Percentiles rank a stretch among this genome's conserved stretches.
These are phyloP conservation scores for Opisthocomus hoazin DNA, from an alignment of 2,113 vertebrate species.

Conservation along the genomic window DNA sequence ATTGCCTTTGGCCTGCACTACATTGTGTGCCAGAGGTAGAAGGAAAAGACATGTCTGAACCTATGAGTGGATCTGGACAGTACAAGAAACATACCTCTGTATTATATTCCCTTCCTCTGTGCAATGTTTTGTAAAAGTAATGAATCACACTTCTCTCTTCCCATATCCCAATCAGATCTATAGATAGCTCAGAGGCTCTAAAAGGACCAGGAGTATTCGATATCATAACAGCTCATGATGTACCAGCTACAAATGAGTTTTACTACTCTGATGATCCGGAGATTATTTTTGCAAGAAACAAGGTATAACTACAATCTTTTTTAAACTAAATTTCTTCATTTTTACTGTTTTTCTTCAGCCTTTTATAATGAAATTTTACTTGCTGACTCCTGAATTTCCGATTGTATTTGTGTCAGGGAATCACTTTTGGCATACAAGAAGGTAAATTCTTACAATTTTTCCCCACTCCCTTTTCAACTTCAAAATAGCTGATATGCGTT, in stretches of 20 bases:
- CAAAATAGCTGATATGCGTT: not conserved
- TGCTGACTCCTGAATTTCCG: not conserved
- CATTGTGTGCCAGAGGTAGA: not conserved
- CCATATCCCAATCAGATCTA: slow-evolving; percentile 42
- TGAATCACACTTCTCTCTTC: not conserved
- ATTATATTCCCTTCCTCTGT: not conserved
- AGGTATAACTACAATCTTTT: slow-evolving; percentile 33
- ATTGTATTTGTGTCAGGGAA: not conserved
- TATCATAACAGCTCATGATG: slow-evolving; percentile 66
- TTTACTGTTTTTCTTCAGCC: not conserved
- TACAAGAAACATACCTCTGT: not conserved
- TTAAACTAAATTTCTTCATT: not conserved
- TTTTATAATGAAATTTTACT: not conserved
- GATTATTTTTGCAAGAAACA: slow-evolving; percentile 55
- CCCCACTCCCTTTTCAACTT: not conserved
- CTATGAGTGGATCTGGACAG: not conserved
- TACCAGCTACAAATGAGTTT: slow-evolving; percentile 69
- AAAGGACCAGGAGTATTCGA: slow-evolving; percentile 59
- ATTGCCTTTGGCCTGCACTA: not conserved
- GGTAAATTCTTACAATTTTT: not conserved
- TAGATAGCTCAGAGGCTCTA: slow-evolving; percentile 66
- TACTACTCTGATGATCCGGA: slow-evolving; percentile 6
- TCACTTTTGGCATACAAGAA: not conserved
- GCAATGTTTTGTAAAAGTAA: not conserved
- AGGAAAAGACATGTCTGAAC: not conserved